Evolutionary conservation across 2,113 vertebrate species (phyloP), one percentile per base, ranked within the genome.

Genomic region (Recurvirostra avosetta): DNA sequence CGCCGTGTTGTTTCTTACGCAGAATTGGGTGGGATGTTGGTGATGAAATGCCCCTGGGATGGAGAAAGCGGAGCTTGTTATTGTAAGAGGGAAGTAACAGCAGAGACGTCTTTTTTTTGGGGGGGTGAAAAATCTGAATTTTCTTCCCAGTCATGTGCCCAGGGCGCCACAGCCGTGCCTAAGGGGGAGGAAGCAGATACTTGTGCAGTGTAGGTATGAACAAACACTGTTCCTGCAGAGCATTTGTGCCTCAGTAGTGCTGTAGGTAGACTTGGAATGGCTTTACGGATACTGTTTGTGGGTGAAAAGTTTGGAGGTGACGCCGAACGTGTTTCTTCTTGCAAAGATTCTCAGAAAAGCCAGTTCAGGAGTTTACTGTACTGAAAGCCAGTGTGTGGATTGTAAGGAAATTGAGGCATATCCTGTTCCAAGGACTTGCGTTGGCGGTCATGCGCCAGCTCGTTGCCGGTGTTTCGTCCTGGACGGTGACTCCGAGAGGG

Each of bases 11-110:
- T 92, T 89, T 91, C 73, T 86, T 92, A 78, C 6, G 10, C 43
- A 90, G 90, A 95, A 73, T 49, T 79, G 94, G 84, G 91, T 92
- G 96, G 94, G 90, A 94, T 88, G 74, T 72, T 91, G 67, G n/a
- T 95, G 95, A 97, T 21, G 87, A 96, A 97, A 96, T 95, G 91
- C 94, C 55, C 80, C 74, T 62, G 97, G 94, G 94, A 95, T n/a
- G 34, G 76, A 61, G 84, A 96, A 92, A 82, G 45, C 74, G 38
- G 66, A 88, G 84, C 70, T 96, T 92, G 75, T 90, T 96, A 7
- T 90, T 92, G 52, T 84, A 53, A 52, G 59, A 91, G 52, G 38
- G 34, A 85, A 47, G 29, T 52, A 80, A 86, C 29, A 81, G 70
- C 40, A 59, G 79, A 59, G 32, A 32, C 0, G 1, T 27, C 40